These are phyloP conservation scores for Metalampra italica DNA, from an alignment of 2,888 invertebrate species.

Conservation along the genomic window DNA sequence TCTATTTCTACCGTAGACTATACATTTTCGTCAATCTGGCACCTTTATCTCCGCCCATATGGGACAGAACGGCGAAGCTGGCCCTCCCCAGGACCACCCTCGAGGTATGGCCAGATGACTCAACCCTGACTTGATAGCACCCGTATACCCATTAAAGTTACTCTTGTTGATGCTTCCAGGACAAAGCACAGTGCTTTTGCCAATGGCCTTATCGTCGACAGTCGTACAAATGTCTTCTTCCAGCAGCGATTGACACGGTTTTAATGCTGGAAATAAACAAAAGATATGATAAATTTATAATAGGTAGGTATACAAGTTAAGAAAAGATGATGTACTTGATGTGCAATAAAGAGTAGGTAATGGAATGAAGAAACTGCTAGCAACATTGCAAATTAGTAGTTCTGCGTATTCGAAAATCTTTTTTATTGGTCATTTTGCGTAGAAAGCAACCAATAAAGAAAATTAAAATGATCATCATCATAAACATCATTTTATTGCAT, in stretches of 20 bases:
- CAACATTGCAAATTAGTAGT: no score
- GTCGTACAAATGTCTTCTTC: slow-evolving; percentile 51
- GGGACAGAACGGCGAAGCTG: slow-evolving; percentile 86
- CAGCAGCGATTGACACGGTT: slow-evolving; percentile 51
- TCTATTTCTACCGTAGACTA: slow-evolving; percentile 20
- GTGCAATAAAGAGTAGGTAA: no score
- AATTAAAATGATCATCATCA: no score
- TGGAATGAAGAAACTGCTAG: no score
- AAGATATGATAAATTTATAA: not conserved
- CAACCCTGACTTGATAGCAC: slow-evolving; percentile 84
- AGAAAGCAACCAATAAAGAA: no score
- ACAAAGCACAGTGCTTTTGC: slow-evolving; percentile 50
- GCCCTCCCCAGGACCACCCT: slow-evolving; percentile 92
- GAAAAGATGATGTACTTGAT: no score
- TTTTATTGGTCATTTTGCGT: no score
- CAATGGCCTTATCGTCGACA: slow-evolving; percentile 43
- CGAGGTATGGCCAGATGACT: slow-evolving; percentile 88
- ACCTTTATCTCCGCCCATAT: slow-evolving; percentile 84
- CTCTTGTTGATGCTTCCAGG: slow-evolving; percentile 42
- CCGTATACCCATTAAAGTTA: slow-evolving; percentile 74
- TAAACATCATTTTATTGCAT: no score
- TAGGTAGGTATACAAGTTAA: no score
- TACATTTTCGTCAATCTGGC: slow-evolving; percentile 58
- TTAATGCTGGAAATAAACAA: slow-evolving; percentile 44
- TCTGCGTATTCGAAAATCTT: no score